A percentile compares a stretch with the other conserved stretches of the same genome.
Evolutionary conservation across 2,888 invertebrate species (phyloP).

Genomic region (Drosophila buzzatii): DNA sequence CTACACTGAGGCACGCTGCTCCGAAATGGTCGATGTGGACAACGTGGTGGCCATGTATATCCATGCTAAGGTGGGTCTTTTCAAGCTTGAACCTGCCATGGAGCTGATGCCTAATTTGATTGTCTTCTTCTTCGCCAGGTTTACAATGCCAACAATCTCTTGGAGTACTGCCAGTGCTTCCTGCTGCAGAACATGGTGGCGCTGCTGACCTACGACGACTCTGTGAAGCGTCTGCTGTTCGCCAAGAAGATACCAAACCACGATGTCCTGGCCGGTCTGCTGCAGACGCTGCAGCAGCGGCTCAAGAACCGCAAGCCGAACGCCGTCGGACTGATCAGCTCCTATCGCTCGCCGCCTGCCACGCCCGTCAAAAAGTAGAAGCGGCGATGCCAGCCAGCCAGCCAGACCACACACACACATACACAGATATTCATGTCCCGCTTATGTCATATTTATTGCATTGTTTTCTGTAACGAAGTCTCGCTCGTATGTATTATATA

Average conservation of each 20-base stretch:
- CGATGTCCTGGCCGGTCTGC: constrained; percentile 93
- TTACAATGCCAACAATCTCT: constrained; percentile 93
- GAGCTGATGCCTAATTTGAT: neutral
- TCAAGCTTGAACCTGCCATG: neutral
- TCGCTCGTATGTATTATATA: constrained; percentile 69
- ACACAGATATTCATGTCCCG: constrained; percentile 9
- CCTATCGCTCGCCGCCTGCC: constrained; percentile 79
- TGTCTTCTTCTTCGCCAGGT: constrained; percentile 86
- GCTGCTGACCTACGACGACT: constrained; percentile 95
- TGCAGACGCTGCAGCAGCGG: constrained; percentile 92
- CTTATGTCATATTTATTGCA: constrained; percentile 71
- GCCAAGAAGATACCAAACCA: constrained; percentile 96
- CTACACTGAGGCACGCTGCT: constrained; percentile 94
- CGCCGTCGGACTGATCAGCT: constrained; percentile 63
- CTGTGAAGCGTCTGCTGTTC: constrained; percentile 93
- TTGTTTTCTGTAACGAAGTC: constrained; percentile 64
- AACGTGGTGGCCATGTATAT: constrained; percentile 97
- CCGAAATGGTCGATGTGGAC: constrained; percentile 93
- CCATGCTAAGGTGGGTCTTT: constrained; percentile 92
- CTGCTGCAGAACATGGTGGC: constrained; percentile 97
- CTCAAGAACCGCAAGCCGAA: constrained; percentile 88
- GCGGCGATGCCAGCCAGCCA: constrained; percentile 2
- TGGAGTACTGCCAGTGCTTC: constrained; percentile 96
- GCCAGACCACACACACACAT: neutral
- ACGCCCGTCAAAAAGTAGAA: constrained; percentile 68